Percentiles rank a stretch among this genome's conserved stretches.
Conservation (phyloP, 2,113 vertebrate species). For the Ginglymostoma cirratum region DNA sequence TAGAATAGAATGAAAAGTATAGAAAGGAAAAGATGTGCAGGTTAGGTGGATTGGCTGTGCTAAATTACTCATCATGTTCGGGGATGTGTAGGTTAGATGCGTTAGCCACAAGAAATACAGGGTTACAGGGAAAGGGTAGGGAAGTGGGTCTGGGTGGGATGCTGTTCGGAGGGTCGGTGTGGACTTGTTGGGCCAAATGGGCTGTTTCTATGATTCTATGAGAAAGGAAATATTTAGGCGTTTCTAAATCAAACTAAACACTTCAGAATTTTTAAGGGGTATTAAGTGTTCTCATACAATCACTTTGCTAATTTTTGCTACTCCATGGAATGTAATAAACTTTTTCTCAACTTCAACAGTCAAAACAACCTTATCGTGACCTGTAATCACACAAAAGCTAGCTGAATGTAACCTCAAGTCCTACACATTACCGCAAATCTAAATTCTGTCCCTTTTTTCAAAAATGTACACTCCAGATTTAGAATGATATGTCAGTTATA, state of each 20-base stretch:
- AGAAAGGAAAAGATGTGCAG: background rate
- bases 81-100: no score
- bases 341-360: background rate
- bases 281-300: background rate
- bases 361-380: background rate
- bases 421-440: background rate
- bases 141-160: no score
- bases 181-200: no score
- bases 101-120: no score
- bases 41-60: no score
- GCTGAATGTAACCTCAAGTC: background rate
- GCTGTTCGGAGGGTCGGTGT: no score
- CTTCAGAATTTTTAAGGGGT: background rate
- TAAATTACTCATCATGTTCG: no score
- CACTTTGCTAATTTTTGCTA: background rate
- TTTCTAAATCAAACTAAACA: background rate
- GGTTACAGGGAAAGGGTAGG: no score
- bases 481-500: background rate
- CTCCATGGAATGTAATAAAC: background rate
- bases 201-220: no score
- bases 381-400: background rate
- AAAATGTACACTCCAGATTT: background rate
- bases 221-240: background rate
- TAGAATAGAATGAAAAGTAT: background rate
- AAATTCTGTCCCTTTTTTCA: background rate